Evolutionary conservation across 30 jellyfish, hydroid and myxozoan species (phyloP).

Genomic region (Cassiopea andromeda): DNA sequence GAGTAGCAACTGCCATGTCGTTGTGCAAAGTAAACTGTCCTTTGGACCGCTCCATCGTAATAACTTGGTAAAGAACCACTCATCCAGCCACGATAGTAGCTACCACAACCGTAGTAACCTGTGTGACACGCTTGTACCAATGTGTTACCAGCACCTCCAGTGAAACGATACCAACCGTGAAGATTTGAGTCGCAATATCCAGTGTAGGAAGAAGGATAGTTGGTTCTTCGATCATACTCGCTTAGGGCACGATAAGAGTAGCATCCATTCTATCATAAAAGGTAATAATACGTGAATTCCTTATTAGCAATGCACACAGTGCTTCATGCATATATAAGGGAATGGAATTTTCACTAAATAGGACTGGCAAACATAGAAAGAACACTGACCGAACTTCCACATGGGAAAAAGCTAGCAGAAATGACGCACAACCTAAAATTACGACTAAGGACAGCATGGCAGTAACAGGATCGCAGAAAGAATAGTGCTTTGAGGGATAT

Average conservation of each 20-base stretch:
- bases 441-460: no score
- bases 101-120: constrained; percentile 26
- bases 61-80: constrained; percentile 28
- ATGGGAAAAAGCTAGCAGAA: no score
- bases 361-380: no score
- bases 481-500: no score
- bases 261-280: not conserved
- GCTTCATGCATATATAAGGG: no score
- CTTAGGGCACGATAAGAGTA: constrained; percentile 17
- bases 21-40: constrained; percentile 40
- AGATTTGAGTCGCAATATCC: not conserved
- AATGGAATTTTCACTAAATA: no score
- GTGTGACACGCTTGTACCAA: not conserved
- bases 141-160: constrained; percentile 41
- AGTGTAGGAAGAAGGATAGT: not conserved
- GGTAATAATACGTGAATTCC: not conserved
- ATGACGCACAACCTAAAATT: no score
- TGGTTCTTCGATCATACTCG: constrained; percentile 12
- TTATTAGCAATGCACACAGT: no score
- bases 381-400: no score
- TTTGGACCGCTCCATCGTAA: constrained; percentile 37
- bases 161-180: constrained; percentile 57
- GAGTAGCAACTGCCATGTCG: constrained; percentile 17
- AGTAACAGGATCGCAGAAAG: no score
- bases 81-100: constrained; percentile 41